Evolutionary conservation across 2,888 invertebrate species (phyloP).

Genomic region (Clistopyga incitator): DNA sequence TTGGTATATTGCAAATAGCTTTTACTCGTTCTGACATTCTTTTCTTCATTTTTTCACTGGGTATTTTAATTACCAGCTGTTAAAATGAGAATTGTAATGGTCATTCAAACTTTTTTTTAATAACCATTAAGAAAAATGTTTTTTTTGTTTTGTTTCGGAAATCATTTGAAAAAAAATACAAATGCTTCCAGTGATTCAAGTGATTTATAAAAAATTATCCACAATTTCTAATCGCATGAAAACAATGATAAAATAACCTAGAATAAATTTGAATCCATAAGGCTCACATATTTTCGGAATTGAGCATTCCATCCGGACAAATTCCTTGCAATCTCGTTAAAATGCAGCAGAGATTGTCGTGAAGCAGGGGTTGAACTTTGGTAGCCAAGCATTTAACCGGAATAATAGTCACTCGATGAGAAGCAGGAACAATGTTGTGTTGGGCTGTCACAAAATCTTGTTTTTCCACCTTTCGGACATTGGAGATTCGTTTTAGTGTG

Average conservation of each 20-base stretch:
- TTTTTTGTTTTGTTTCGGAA: too few species aligned
- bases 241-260: neutral
- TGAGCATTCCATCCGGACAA: conserved; percentile 86
- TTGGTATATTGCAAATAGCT: too few species aligned
- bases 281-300: conserved; percentile 83
- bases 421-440: conserved; percentile 88
- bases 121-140: too few species aligned
- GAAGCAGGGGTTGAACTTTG: conserved; percentile 87
- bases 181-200: too few species aligned
- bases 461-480: conserved; percentile 84
- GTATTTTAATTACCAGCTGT: too few species aligned
- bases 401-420: conserved; percentile 86
- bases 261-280: neutral
- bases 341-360: conserved; percentile 84
- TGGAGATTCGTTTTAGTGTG: too few species aligned
- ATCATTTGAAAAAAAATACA: too few species aligned
- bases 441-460: conserved; percentile 86
- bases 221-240: neutral
- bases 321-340: conserved; percentile 84
- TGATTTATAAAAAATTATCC: neutral
- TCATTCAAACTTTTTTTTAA: too few species aligned
- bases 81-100: too few species aligned
- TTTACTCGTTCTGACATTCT: too few species aligned
- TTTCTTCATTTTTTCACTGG: too few species aligned
- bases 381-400: conserved; percentile 86